phyloP scores from a whole-genome alignment of 2,113 vertebrate species.

The Vireo altiloquus region DNA sequence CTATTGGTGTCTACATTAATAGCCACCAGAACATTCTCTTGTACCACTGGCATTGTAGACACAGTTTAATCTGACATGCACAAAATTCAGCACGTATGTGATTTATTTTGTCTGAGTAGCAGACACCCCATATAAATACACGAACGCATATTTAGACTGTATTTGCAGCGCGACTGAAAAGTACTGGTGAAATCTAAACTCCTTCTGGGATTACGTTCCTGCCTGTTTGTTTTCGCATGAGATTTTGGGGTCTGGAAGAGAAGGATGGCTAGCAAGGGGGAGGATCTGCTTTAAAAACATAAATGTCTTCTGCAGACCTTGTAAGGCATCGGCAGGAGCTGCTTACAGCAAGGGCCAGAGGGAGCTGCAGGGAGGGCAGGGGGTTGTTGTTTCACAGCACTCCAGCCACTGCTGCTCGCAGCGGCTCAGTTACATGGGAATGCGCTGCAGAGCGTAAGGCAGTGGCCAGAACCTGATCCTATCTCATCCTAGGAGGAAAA shows the following conservation, averaged over 20 bases:
- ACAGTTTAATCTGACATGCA: neutral
- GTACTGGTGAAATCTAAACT: neutral
- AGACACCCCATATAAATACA: neutral
- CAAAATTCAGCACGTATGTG: slow-evolving; percentile 29
- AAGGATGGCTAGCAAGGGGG: neutral
- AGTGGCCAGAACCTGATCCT: neutral
- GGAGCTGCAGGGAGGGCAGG: rapidly evolving
- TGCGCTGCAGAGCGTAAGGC: neutral
- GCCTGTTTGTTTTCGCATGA: slow-evolving; percentile 36
- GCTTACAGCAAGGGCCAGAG: neutral
- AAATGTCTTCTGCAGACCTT: slow-evolving; percentile 25
- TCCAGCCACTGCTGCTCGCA: neutral
- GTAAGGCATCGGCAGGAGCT: slow-evolving; percentile 9
- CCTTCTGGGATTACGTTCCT: neutral
- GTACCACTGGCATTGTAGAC: neutral
- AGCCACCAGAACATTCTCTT: neutral
- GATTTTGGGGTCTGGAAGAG: slow-evolving; percentile 32
- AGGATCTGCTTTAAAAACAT: slow-evolving; percentile 15
- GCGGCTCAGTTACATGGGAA: neutral
- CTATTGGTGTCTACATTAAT: neutral
- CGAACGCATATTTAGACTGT: neutral
- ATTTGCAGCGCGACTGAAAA: neutral
- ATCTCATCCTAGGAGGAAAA: neutral
- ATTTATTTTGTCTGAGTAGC: neutral
- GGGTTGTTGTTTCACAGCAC: neutral